Evolutionary conservation across 2,797 vertebrate genomes (phyloP).

Genomic region (Prunella strophiata): DNA sequence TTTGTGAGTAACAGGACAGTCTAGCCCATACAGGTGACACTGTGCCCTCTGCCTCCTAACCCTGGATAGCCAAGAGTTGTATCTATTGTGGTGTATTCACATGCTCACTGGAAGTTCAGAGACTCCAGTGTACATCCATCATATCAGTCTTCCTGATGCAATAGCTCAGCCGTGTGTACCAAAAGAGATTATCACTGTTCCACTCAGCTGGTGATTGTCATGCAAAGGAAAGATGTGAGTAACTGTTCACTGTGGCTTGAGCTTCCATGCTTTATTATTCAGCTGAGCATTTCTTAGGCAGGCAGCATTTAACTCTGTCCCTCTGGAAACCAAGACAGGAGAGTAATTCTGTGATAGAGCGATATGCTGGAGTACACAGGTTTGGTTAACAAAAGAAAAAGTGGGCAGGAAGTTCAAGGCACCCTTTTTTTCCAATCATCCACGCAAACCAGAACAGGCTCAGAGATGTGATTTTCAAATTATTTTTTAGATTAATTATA

Average conservation of each 20-base stretch:
- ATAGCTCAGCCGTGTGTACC: background rate
- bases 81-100: background rate
- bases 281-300: background rate
- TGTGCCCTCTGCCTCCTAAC: background rate
- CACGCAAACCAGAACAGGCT: too few relatives aligned
- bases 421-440: too few relatives aligned
- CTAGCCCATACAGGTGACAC: background rate
- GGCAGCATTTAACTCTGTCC: background rate
- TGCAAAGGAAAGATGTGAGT: background rate
- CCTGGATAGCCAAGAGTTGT: background rate
- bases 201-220: background rate
- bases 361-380: background rate
- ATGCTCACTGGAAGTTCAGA: background rate
- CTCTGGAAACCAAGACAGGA: slow-evolving; percentile 35
- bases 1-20: background rate
- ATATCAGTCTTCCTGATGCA: background rate
- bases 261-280: background rate
- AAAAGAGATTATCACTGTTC: background rate
- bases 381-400: too few relatives aligned
- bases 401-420: too few relatives aligned
- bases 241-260: background rate
- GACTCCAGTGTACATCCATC: background rate
- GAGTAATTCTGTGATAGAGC: background rate
- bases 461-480: slow-evolving; percentile 9
- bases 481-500: background rate